Percentiles rank a stretch among this genome's conserved stretches.
Evolutionary conservation across 2,113 vertebrate genomes (phyloP).

Genomic region (Empidonax alnorum): DNA sequence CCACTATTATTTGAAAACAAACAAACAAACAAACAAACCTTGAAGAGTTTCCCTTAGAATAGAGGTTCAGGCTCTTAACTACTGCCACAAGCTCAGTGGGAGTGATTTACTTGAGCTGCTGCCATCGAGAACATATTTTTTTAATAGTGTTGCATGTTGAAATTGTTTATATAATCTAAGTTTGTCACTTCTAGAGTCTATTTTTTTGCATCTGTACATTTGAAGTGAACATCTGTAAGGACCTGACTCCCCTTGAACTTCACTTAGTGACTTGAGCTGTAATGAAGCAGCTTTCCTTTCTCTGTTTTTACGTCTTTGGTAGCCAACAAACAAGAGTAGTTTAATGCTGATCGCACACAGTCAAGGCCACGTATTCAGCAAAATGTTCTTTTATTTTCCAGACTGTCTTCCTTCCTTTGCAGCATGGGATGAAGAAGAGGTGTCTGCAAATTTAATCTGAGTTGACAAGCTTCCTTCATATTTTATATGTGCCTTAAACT

Average conservation of each 20-base stretch:
- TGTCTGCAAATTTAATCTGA: constrained; percentile 10
- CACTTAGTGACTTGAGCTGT: not conserved
- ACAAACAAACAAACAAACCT: not conserved
- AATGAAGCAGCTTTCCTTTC: not conserved
- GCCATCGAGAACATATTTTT: not conserved
- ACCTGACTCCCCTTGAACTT: not conserved
- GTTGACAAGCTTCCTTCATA: constrained; percentile 39
- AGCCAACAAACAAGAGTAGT: not conserved
- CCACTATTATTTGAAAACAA: not conserved
- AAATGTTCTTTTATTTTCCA: not conserved
- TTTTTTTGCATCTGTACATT: not conserved
- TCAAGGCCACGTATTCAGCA: not conserved
- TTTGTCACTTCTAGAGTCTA: not conserved
- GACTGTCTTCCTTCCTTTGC: not conserved
- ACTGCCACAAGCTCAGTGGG: not conserved
- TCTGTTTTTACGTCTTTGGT: not conserved
- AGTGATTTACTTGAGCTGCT: constrained; percentile 3
- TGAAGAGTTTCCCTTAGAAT: not conserved
- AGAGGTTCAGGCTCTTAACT: not conserved
- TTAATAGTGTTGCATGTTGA: not conserved
- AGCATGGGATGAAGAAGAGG: not conserved
- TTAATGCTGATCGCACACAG: not conserved
- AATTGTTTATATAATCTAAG: constrained; percentile 18
- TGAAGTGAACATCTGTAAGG: not conserved
- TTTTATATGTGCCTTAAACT: constrained; percentile 10